Conservation (phyloP, 2,113 vertebrate genomes). For the Corydoras maculifer region DNA sequence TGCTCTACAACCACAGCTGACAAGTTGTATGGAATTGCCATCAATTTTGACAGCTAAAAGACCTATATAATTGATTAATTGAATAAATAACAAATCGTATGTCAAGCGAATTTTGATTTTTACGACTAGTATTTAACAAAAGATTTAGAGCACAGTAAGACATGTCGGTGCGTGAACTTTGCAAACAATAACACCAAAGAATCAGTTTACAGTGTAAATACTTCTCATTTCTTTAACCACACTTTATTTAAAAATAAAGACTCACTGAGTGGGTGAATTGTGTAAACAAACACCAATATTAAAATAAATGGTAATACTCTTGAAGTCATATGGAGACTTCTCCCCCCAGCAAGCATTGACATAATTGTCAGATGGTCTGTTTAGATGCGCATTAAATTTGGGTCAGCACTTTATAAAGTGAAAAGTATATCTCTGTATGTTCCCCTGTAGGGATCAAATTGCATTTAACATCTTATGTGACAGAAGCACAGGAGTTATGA, state of each 20-base stretch:
- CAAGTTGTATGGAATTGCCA: too few species aligned
- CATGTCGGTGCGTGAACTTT: too few species aligned
- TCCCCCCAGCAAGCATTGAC: constrained; percentile 2
- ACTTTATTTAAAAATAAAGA: not conserved
- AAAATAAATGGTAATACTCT: constrained; percentile 11
- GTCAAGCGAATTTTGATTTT: too few species aligned
- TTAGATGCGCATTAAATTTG: constrained; percentile 53
- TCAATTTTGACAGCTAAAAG: too few species aligned
- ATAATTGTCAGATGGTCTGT: constrained; percentile 33
- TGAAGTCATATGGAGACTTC: constrained; percentile 9
- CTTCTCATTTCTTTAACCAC: not conserved
- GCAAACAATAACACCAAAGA: too few species aligned
- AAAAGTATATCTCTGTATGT: constrained; percentile 54
- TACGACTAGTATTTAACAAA: not conserved
- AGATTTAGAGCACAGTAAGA: not conserved
- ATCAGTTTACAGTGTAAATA: not conserved
- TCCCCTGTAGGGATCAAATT: constrained; percentile 52
- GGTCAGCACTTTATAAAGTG: constrained; percentile 61
- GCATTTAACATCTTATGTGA: constrained; percentile 55
- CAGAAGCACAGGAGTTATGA: constrained; percentile 59
- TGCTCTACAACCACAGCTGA: too few species aligned
- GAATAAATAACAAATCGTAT: too few species aligned
- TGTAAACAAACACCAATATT: constrained; percentile 24
- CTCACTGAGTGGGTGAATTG: not conserved
- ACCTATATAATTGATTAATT: too few species aligned